phyloP scores from a whole-genome alignment of 2,113 vertebrate genomes.

The Choloepus hoffmanni region DNA sequence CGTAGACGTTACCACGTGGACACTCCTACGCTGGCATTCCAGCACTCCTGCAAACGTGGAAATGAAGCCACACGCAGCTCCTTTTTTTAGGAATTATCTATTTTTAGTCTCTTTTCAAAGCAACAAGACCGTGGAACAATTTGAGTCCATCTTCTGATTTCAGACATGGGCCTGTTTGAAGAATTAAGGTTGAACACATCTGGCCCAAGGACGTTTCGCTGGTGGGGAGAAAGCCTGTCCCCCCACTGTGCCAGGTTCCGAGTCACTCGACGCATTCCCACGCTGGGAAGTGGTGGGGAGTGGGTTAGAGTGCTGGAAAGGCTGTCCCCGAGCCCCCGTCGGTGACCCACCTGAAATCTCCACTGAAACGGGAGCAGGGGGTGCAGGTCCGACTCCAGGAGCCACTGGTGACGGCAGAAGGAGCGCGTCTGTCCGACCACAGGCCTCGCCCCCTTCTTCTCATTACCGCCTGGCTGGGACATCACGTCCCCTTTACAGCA shows the following conservation, averaged over 20 bases:
- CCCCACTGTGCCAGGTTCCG: neutral
- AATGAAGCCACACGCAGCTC: neutral
- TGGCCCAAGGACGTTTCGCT: neutral
- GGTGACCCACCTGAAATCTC: neutral
- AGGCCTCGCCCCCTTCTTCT: neutral
- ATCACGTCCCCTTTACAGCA: neutral
- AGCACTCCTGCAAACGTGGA: neutral
- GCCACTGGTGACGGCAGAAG: accelerated
- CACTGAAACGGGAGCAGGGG: neutral
- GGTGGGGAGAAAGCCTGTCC: neutral
- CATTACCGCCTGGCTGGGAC: neutral
- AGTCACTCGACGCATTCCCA: slow-evolving; percentile 14
- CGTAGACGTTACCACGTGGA: neutral
- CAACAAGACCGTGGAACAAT: neutral
- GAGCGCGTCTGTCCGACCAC: too few species aligned
- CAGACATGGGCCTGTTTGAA: neutral
- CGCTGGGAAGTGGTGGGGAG: neutral
- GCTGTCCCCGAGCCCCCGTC: neutral
- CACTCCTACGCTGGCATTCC: neutral
- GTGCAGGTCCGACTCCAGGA: too few species aligned
- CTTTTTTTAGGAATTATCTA: neutral
- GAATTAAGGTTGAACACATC: slow-evolving; percentile 5
- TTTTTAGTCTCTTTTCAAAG: neutral
- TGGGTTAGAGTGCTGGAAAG: neutral
- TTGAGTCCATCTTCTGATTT: neutral